Evolutionary conservation across 2,113 vertebrate genomes (phyloP).

Genomic region (Podiceps cristatus): DNA sequence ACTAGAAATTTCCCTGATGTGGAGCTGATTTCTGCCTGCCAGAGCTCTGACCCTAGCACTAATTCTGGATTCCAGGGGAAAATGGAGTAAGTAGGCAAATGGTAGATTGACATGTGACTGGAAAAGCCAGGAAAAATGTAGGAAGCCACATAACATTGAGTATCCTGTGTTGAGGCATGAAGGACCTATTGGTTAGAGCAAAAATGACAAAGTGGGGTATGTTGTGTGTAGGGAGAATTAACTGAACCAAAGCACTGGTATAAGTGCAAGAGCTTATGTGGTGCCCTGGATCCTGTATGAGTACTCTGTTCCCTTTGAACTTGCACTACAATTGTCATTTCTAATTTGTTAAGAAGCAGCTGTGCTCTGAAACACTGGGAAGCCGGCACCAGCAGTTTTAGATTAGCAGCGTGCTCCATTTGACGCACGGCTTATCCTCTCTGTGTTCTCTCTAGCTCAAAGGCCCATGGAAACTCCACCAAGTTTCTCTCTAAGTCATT

Average conservation of each 20-base stretch:
- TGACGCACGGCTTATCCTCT: not conserved
- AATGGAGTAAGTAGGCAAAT: not conserved
- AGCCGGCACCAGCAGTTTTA: not conserved
- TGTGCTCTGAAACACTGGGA: not conserved
- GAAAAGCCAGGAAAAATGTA: not conserved
- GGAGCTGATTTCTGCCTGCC: not conserved
- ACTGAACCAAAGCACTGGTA: not conserved
- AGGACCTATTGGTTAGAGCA: not conserved
- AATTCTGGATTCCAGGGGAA: not conserved
- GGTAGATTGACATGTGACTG: not conserved
- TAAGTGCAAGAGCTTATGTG: not conserved
- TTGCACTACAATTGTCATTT: not conserved
- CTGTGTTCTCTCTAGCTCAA: not conserved
- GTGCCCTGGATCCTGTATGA: not conserved
- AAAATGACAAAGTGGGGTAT: not conserved
- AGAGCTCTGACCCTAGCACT: not conserved
- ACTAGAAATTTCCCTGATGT: not conserved
- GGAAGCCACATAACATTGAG: accelerated
- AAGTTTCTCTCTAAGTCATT: not conserved
- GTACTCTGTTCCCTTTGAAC: not conserved
- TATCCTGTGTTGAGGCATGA: not conserved
- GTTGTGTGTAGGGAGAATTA: not conserved
- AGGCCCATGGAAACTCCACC: not conserved
- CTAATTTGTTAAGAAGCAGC: not conserved
- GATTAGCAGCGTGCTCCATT: not conserved